Base-by-base conservation (phyloP, 2,888 invertebrate genomes). In the Epiblema foenella region DNA sequence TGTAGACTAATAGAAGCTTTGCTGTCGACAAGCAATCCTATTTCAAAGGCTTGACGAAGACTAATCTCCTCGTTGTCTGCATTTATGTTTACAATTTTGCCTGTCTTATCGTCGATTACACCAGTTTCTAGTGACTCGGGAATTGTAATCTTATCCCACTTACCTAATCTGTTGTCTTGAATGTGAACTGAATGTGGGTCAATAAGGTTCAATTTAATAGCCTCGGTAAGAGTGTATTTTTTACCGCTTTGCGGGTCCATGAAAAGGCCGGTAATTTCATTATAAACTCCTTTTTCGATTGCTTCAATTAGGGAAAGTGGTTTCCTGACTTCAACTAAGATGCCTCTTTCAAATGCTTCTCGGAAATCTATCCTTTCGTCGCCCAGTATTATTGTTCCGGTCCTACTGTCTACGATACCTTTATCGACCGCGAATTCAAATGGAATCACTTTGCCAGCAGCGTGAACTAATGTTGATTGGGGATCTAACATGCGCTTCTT, bases 141-240 rank as follows among this genome's bases (percentile, higher is more conserved):
- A n/a, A 98, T 88, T 46, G 96, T 95, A 9, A 98, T 94, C 77
- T 97, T 96, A 78, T 96, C 96, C 93, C 97, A 96, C 79, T 95
- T 95, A 0, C 97, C 97, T 54, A 95, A 93, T 75, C 96, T 94
- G 29, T 96, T 95, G 82, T 98, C 97, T 83, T 96, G 96, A 56
- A 98, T 96, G 76, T 96, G 96, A 0, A 97, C 97, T 0, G 97
- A 97, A 78, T 97, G 95, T 0, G 96, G 95, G 86, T 98, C 97
- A 51, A 99, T 95, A 37, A 98, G 89, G 82, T 96, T 96, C 69
- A 95, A 94, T 82, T 96, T 95, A 29, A 99, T 95, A 0, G 98
- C 98, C 84, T 98, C 96, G 18, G 96, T 94, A 57, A 99, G 94
- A 33, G 96, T 97, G 59, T 98, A 92, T 81, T 96, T 95, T 73